Evolutionary conservation across 2,113 vertebrate genomes (phyloP).

Genomic region (Chinchilla lanigera): DNA sequence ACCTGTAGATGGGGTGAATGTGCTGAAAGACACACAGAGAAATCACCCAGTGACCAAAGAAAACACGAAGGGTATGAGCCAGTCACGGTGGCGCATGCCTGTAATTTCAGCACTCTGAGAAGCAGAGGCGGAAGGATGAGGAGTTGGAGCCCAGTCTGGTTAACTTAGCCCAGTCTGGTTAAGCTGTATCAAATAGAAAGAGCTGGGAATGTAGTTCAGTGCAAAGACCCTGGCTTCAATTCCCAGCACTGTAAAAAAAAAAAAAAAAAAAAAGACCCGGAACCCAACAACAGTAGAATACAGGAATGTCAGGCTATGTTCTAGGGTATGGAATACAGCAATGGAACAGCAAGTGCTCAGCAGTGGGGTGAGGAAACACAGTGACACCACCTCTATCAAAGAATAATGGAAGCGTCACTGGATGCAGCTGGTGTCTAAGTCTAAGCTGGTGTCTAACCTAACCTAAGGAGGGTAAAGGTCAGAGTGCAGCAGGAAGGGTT

Average conservation of each 20-base stretch:
- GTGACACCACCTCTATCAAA: rapidly evolving
- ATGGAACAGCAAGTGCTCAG: rapidly evolving
- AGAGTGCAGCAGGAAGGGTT: rapidly evolving
- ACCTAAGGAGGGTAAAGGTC: neutral
- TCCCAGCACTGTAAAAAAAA: neutral
- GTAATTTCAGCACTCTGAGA: neutral
- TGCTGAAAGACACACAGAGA: neutral
- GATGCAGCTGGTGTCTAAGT: neutral
- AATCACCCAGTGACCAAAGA: neutral
- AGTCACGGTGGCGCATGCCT: neutral
- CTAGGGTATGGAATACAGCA: rapidly evolving
- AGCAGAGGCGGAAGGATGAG: neutral
- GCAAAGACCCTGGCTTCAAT: neutral
- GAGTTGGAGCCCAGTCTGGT: neutral
- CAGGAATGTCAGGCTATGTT: neutral
- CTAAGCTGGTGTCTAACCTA: no score
- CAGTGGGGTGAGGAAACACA: rapidly evolving
- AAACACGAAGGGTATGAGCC: neutral
- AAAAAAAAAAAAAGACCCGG: neutral
- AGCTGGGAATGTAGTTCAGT: neutral
- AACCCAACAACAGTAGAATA: rapidly evolving
- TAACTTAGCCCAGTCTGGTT: neutral
- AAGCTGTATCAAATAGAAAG: neutral
- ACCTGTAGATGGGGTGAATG: neutral
- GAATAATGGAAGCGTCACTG: neutral